These are phyloP conservation scores for Mareca strepera DNA, from an alignment of 2,797 vertebrate species.

Conservation along the genomic window DNA sequence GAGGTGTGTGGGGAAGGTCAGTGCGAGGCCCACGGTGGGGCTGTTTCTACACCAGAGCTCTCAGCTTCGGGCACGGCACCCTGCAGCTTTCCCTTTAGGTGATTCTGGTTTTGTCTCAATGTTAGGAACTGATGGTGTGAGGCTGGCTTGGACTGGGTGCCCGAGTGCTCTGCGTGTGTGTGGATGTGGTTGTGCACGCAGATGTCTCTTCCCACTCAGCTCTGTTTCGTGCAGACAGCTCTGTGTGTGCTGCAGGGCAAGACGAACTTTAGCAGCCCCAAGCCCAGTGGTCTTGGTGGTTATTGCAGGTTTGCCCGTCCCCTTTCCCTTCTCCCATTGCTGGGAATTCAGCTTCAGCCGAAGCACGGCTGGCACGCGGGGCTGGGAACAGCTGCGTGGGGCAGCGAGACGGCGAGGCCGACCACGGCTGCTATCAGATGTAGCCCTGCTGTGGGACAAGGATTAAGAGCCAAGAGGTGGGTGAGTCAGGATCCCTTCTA, in stretches of 20 bases:
- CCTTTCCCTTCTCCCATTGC: background rate
- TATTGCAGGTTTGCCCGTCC: background rate
- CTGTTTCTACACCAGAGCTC: too few relatives aligned
- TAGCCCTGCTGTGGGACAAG: background rate
- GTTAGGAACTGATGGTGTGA: fast-evolving
- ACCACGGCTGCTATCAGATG: background rate
- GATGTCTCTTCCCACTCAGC: background rate
- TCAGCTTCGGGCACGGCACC: background rate
- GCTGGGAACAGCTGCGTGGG: background rate
- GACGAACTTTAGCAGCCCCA: background rate
- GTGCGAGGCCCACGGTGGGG: background rate
- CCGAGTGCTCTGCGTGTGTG: background rate
- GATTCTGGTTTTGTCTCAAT: background rate
- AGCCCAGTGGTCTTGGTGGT: background rate
- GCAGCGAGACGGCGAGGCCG: background rate
- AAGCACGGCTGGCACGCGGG: fast-evolving
- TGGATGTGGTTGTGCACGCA: fast-evolving
- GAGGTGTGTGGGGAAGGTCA: background rate
- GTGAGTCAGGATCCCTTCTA: background rate
- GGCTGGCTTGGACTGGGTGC: background rate
- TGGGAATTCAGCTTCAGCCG: background rate
- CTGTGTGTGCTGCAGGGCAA: background rate
- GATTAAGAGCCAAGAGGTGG: background rate
- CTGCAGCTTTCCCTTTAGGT: background rate
- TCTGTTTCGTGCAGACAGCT: background rate